Base-by-base conservation (phyloP, 1,140 invertebrate species). In the Ceratina australensis region DNA sequence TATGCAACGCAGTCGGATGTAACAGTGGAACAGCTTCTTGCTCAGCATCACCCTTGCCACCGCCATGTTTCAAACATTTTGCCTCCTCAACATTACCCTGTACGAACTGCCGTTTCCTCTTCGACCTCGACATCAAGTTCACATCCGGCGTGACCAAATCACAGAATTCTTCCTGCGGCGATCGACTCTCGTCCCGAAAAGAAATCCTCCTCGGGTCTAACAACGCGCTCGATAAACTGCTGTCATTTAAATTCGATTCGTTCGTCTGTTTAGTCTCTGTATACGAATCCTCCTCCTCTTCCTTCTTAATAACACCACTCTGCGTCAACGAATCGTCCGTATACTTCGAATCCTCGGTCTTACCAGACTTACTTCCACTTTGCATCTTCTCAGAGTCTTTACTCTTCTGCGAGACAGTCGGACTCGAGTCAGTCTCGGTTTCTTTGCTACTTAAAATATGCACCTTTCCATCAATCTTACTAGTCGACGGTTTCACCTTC, bases 1-100 rank as follows among this genome's bases (percentile, higher is more conserved):
- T 91, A 77, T 91, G 88, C 24, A 92, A 83, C n/a, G 91, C 91
- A 50, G 86, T 88, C 77, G 92, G 91, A 67, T 90, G 89, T 68
- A 91, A 67, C 82, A 87, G 74, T 82, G 84, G 75, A 65, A 71
- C 73, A 42, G 80, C 80, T 75, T 86, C 80, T 66, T 84, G 73
- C 1, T 56, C 69, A 26, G 69, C 78, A 56, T 88, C 80, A 54
- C 28, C 67, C 16, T 16, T 54, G 60, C 65, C 49, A 61, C 10
- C 20, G 26, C 80, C 77, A 28, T 80, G 71, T 47, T 86, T 81
- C 18, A 54, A 26, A 71, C 63, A 72, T 50, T 84, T 86, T 15
- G 64, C 77, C n/a, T 66, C 67, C 66, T 86, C 81, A 5, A 57
- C 72, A 33, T 89, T 87, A 20, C 28, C 83, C 61, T 89, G 86